Evolutionary conservation across 2,797 vertebrate genomes (phyloP).

Genomic region (Pseudomugil tenellus): DNA sequence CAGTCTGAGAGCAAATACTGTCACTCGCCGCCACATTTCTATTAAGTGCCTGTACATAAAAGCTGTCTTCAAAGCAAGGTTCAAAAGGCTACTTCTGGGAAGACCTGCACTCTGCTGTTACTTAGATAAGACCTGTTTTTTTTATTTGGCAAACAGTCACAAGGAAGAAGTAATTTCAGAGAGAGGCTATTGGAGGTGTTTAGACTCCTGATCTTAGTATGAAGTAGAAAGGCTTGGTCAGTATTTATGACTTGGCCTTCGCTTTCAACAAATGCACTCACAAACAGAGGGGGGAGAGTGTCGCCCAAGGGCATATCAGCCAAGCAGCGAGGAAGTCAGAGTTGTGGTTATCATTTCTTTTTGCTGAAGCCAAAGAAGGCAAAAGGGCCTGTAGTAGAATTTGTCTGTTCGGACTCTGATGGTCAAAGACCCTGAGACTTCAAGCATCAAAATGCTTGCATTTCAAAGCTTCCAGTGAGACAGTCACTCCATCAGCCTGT

Average conservation of each 20-base stretch:
- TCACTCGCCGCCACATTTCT: constrained; percentile 23
- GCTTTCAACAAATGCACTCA: constrained; percentile 55
- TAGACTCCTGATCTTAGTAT: constrained; percentile 55
- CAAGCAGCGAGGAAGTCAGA: constrained; percentile 41
- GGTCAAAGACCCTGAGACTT: constrained; percentile 73
- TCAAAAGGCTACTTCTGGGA: constrained; percentile 38
- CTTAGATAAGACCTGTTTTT: constrained; percentile 60
- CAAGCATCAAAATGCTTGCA: constrained; percentile 72
- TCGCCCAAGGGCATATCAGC: constrained; percentile 64
- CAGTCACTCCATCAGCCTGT: constrained; percentile 66
- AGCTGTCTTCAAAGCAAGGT: constrained; percentile 51
- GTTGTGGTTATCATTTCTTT: constrained; percentile 70
- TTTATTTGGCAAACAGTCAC: constrained; percentile 46
- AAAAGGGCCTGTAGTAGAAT: constrained; percentile 67
- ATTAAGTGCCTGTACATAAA: constrained; percentile 47
- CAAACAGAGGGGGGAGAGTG: constrained; percentile 53
- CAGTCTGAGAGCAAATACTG: constrained; percentile 8
- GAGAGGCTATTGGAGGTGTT: constrained; percentile 61
- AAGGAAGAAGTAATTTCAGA: constrained; percentile 53
- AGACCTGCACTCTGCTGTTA: constrained; percentile 56
- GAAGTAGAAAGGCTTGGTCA: constrained; percentile 52
- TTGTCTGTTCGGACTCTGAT: constrained; percentile 64
- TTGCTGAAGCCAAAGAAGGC: constrained; percentile 64
- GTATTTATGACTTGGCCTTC: constrained; percentile 51
- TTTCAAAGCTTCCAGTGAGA: constrained; percentile 73